phyloP scores from a whole-genome alignment of 2,113 vertebrate genomes.

The Nannospalax galili region DNA sequence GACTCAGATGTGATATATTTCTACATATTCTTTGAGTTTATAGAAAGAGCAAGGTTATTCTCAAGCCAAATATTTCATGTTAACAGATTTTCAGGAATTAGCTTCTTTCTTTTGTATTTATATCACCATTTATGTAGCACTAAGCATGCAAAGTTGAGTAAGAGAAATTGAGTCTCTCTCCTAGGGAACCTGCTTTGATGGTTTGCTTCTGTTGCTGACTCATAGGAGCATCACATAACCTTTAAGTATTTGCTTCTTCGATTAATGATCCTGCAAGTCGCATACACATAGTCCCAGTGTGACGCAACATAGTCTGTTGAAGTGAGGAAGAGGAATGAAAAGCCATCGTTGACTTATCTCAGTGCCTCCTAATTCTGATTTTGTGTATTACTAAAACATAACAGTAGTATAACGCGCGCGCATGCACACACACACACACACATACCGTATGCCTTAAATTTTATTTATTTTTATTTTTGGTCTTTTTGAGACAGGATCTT shows the following conservation, averaged over 20 bases:
- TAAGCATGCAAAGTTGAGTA: not conserved
- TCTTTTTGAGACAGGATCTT: too few species aligned
- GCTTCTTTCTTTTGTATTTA: not conserved
- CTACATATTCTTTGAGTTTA: not conserved
- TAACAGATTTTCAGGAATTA: not conserved
- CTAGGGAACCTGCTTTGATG: not conserved
- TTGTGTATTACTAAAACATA: not conserved
- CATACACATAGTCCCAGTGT: not conserved
- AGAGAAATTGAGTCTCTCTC: not conserved
- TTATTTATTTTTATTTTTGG: slow-evolving; percentile 59
- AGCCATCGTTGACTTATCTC: not conserved
- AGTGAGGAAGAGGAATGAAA: not conserved
- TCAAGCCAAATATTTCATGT: not conserved
- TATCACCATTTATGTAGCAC: slow-evolving; percentile 10
- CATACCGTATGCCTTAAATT: not conserved
- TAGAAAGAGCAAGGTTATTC: not conserved
- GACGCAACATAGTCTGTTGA: not conserved
- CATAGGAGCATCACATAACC: not conserved
- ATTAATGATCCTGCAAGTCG: not conserved
- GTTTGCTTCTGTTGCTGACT: not conserved
- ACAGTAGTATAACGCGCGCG: not conserved
- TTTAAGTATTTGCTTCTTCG: not conserved
- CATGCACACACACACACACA: not conserved
- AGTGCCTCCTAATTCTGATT: slow-evolving; percentile 19
- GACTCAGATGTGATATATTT: not conserved